These are phyloP conservation scores for Antechinus stuartii DNA, from an alignment of 2,113 vertebrate genomes.

Conservation along the genomic window DNA sequence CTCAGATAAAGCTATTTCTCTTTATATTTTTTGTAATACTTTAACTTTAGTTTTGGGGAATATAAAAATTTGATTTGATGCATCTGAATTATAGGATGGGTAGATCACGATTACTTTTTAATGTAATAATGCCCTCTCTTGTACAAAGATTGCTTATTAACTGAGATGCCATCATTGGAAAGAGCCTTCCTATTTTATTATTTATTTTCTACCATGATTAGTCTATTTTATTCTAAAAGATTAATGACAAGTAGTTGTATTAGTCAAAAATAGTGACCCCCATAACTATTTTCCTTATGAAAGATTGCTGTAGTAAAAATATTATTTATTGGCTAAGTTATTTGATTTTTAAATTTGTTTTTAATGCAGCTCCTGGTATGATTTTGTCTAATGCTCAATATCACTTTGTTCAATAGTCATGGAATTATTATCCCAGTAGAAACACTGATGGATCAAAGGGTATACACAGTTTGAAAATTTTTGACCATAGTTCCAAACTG, in stretches of 20 bases:
- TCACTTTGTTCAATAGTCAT: neutral
- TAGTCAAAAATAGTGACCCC: neutral
- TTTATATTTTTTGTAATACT: neutral
- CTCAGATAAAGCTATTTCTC: slow-evolving; percentile 26
- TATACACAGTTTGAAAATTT: no score
- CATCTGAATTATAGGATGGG: neutral
- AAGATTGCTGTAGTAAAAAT: neutral
- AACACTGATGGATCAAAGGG: no score
- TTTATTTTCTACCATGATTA: neutral
- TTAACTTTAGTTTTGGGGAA: neutral
- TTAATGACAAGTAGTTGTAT: neutral
- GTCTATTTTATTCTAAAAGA: neutral
- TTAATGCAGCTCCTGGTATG: neutral
- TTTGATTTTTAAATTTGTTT: neutral
- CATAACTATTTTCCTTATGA: neutral
- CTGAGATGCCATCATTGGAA: neutral
- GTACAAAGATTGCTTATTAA: slow-evolving; percentile 3
- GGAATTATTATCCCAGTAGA: neutral
- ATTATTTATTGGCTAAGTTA: neutral
- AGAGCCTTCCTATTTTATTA: neutral
- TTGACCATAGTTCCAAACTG: no score
- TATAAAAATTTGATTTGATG: neutral
- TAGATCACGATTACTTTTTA: neutral
- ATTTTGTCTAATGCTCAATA: neutral
- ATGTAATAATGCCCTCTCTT: neutral